Conservation (phyloP, 2,113 vertebrate species). For the Tetrax tetrax region DNA sequence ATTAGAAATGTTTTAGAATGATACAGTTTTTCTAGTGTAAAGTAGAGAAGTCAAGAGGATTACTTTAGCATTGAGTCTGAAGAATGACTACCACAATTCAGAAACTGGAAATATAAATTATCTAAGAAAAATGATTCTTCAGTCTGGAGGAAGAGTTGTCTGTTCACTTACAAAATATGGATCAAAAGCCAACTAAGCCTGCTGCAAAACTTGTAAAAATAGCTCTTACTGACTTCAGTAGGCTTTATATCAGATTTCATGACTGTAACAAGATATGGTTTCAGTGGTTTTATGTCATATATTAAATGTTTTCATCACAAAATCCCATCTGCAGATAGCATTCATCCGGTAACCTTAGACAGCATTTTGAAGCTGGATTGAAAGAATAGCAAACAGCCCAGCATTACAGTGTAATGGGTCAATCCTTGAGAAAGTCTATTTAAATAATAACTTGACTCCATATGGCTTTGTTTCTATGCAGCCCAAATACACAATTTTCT, state of each 20-base stretch:
- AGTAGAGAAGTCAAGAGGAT: neutral
- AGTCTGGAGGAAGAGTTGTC: neutral
- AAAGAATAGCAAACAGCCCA: neutral
- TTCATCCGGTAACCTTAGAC: neutral
- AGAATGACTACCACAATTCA: conserved; percentile 35
- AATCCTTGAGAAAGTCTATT: neutral
- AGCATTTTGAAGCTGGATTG: neutral
- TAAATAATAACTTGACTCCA: neutral
- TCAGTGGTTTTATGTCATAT: neutral
- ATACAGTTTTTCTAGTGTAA: neutral
- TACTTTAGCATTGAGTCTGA: neutral
- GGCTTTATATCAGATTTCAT: neutral
- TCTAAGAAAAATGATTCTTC: neutral
- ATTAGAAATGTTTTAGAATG: conserved; percentile 23
- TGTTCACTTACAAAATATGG: neutral
- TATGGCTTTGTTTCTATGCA: neutral
- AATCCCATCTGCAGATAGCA: neutral
- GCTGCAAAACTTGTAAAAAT: neutral
- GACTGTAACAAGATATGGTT: neutral
- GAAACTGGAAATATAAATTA: conserved; percentile 5
- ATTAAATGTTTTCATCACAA: neutral
- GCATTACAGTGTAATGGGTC: neutral
- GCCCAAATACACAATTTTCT: neutral
- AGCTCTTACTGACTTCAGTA: neutral
- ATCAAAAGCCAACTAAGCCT: neutral